Evolutionary conservation across 2,797 vertebrate genomes (phyloP), one percentile per base, ranked within the genome.

Genomic region (Buphagus erythrorhynchus): DNA sequence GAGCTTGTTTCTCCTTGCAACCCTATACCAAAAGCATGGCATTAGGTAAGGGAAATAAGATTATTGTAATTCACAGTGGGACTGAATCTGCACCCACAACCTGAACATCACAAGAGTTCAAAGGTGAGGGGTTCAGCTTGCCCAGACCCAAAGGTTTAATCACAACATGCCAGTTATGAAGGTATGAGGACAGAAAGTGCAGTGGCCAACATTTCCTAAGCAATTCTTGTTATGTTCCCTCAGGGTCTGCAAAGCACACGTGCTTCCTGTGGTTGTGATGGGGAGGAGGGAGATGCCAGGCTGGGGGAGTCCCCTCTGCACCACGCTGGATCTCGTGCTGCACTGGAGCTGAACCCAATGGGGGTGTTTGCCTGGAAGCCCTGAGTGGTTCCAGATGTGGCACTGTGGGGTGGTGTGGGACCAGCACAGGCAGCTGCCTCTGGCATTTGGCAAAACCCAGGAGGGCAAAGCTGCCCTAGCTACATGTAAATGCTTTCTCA

Each of bases 341-440:
- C 61, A 13, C 63, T 31, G 42, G 35, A 62, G 54, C 25, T 94
- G 63, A 79, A 63, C 51, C 42, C 1, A 0, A 52, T 55, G 55
- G 33, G 0, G 0, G 3, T 1, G 10, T 11, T 11, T 74, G 24
- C 49, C 62, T 55, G 54, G 46, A 35, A 78, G 36, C 22, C 36
- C 29, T 29, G 36, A 77, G 25, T 0, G 0, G 18, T 33, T 90
- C 86, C 63, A 36, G 52, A 42, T 81, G 66, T 0, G 0, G 43
- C 15, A 14, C 36, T 0, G 0, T 1, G 6, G 42, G 48, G 11
- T 1, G 6, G 20, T 10, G 28, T 24, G 62, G 11, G 40, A 12
- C 13, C 8, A 17, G 54, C 36, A 55, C 11, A 45, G 54, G 48
- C 67, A 71, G 42, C 72, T 82, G 18, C 22, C 45, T 72, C 67